These are phyloP conservation scores for Orthosia cruda DNA, from an alignment of 2,888 invertebrate genomes.

Conservation along the genomic window DNA sequence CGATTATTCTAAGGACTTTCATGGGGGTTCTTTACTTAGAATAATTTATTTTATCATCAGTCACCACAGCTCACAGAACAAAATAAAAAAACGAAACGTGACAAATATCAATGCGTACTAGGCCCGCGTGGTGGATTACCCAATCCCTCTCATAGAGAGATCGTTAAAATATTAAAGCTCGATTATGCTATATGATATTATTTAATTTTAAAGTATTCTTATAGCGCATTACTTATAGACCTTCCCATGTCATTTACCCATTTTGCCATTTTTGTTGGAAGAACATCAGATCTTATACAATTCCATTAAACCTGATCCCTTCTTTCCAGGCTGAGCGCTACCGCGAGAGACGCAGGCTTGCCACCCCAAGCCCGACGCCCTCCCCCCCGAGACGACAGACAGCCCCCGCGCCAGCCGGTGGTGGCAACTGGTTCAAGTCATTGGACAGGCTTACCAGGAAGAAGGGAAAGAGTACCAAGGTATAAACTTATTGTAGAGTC, in stretches of 20 bases:
- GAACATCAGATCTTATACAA: background rate
- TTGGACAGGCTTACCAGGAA: constrained; percentile 94
- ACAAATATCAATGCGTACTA: too few species aligned
- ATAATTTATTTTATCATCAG: too few species aligned
- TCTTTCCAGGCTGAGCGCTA: constrained; percentile 91
- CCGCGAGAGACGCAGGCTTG: constrained; percentile 94
- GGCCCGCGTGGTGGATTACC: too few species aligned
- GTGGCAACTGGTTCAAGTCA: constrained; percentile 96
- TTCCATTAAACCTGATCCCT: constrained; percentile 7
- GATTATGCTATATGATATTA: too few species aligned
- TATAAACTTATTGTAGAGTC: background rate
- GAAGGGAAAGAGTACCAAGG: constrained; percentile 90
- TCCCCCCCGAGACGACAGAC: constrained; percentile 92
- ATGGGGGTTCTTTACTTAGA: too few species aligned
- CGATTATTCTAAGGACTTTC: too few species aligned
- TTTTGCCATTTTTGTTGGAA: background rate
- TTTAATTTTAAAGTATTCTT: too few species aligned
- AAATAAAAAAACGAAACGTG: too few species aligned
- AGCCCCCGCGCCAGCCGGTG: constrained; percentile 86
- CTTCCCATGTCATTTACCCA: background rate
- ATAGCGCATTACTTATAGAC: too few species aligned
- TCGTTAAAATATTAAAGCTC: too few species aligned
- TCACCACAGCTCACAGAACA: too few species aligned
- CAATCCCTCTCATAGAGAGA: too few species aligned
- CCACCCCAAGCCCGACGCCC: constrained; percentile 94